Evolutionary conservation across 2,113 vertebrate species (phyloP), one percentile per base, ranked within the genome.

Genomic region (Plotosus lineatus): DNA sequence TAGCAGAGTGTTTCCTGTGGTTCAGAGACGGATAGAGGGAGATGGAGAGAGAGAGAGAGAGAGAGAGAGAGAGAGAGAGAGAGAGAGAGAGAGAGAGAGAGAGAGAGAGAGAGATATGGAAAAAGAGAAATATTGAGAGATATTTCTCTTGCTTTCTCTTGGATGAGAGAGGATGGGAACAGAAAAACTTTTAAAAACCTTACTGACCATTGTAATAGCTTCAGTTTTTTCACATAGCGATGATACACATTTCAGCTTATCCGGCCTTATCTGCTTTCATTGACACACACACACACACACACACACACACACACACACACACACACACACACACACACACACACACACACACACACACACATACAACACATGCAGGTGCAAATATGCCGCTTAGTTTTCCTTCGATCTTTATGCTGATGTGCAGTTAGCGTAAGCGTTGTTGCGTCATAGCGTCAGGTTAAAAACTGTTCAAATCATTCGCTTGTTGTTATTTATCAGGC

Each of bases 1-100:
- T 83, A 80, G 85, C 77, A 82, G 81, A 58, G 58, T 77, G 79
- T 78, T 85, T 86, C 77, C 87, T 88, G 85, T 83, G 79, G 78
- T 82, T 79, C 23, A 76, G 60, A 66, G 53, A 76, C 61, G 38
- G 75, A 84, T 8, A 61, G 56, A 61, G 8, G 9, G 23, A 68
- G 51, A 75, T 36, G 68, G 44, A 71, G 28, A 75, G 44, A 75
- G 44, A 76, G 44, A 71, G 36, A 65, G 23, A 51, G 19, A 53
- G 48, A 53, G 46, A 74, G 48, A 72, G 50, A 75, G 56, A 74
- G 56, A 63, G 48, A 66, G 15, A 72, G 51, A 56, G 33, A 56
- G 12, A 74, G 17, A 26, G 63, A 69, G 38, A n/a, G 42, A 28
- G n/a, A 48, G 31, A 38, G 6, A 36, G 33, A 63, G 14, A 38